Base-by-base conservation (phyloP, 2,888 invertebrate genomes). In the Lepidochrysops patricia region DNA sequence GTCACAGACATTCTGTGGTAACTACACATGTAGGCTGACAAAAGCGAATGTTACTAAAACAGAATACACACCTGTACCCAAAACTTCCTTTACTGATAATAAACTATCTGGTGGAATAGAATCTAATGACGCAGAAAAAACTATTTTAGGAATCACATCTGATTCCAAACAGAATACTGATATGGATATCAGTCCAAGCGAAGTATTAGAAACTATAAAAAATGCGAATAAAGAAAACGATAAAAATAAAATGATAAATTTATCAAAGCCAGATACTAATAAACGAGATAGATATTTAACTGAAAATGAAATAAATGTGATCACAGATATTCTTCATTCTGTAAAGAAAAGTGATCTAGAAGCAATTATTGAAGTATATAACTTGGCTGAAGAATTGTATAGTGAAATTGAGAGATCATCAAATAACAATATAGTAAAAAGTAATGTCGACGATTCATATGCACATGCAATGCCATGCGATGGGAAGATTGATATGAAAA, bases 261-360 rank as follows among this genome's bases (percentile, higher is more conserved):
- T 56, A 50, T n/a, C 49, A 4, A 61, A 27, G 15, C 49, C 64
- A 23, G 57, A 25, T 4, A 29, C 57, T 1, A 61, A 65, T 25
- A 56, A 69, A 32, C 62, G 61, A 0, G 84, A 88, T 49, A 75
- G 87, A 66, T 82, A 78, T 63, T 68, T 89, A 62, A 81, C 82
- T 37, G 77, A 80, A 19, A 63, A 68, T 6, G 89, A 89, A 72
- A 84, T 88, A 9, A 76, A 76, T 64, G 67, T 73, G 0, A 78
- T 89, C 61, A 70, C 82, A 23, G 72, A 81, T 27, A 63, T 87
- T 58, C 68, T 89, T 4, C 80, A 82, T 4, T 75, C 75, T 1
- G 74, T 87, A 0, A 89, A 82, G 58, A 87, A 80, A 64, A 85
- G 84, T 62, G 89, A 89, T 62, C 69, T 89, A 57, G 82, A 88